Conservation (phyloP, 2,888 invertebrate species). For the Pheosia tremula region DNA sequence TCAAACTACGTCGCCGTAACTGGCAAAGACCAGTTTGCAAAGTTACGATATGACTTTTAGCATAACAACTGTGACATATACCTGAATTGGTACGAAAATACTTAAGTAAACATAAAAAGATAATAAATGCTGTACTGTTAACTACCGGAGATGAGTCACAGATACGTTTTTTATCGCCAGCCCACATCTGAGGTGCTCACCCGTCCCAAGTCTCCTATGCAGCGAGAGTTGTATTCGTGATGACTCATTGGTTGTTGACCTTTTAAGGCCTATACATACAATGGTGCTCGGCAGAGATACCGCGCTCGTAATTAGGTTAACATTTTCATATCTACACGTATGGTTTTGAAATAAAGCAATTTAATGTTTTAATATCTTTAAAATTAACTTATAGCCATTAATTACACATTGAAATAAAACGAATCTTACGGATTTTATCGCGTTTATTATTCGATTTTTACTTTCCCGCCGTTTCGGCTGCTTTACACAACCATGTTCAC, state of each 20-base stretch:
- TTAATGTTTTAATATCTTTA: not conserved
- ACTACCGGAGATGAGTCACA: constrained; percentile 31
- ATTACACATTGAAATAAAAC: too few species aligned
- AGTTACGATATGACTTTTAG: too few species aligned
- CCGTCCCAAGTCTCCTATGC: constrained; percentile 36
- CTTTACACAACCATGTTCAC: too few species aligned
- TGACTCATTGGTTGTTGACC: constrained; percentile 66
- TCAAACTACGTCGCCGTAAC: too few species aligned
- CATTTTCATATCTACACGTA: constrained; percentile 25
- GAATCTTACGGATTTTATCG: too few species aligned
- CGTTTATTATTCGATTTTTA: too few species aligned
- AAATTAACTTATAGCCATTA: too few species aligned
- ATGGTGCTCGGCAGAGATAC: constrained; percentile 22
- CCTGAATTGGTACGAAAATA: not conserved
- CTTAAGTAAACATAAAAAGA: constrained; percentile 4
- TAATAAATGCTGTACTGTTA: constrained; percentile 3
- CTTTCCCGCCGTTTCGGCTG: too few species aligned
- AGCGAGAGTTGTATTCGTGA: constrained; percentile 44
- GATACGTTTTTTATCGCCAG: constrained; percentile 36
- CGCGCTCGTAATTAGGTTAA: constrained; percentile 34
- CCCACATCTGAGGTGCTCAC: constrained; percentile 39
- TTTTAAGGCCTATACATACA: constrained; percentile 46
- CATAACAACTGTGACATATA: not conserved
- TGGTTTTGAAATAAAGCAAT: constrained; percentile 1
- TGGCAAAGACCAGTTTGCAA: too few species aligned